Base-by-base conservation (phyloP, 2,113 vertebrate species). In the Hystrix brachyura region DNA sequence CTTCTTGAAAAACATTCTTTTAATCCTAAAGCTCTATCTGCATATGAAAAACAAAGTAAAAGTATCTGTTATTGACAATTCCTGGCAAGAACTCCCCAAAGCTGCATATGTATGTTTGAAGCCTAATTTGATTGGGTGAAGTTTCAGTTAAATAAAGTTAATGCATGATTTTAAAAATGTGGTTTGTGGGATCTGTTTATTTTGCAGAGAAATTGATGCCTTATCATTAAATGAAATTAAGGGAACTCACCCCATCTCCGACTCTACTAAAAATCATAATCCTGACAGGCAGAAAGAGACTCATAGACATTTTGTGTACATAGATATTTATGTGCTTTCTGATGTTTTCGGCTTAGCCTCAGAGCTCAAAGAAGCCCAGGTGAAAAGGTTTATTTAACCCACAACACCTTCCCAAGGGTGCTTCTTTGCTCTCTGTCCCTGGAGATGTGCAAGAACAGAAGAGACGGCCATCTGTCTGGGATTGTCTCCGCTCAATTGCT, bases 21-120 rank as follows among this genome's bases (percentile, higher is more conserved):
- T 65, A 53, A 78, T 15, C 34, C 32, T 60, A 38, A 48, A 91
- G 11, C 59, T 87, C 46, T 12, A 0, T 51, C 29, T 91, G 27
- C 46, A 15, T 23, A 11, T 81, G n/a, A 69, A 74, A 43, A 74
- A 15, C 32, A 69, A 79, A 3, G 60, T 13, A 15, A 53, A 60
- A 21, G 38, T 64, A 1, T 32, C 12, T n/a, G 27, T n/a, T 21
- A 25, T 5, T 53, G 62, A 29, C 65, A 12, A 2, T 7, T 29
- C 60, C 27, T 10, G 29, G 71, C 14, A 32, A 29, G 11, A 17
- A 34, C 12, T 19, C 25, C 7, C 15, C 7, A 25, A 46, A n/a
- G 38, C 51, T 10, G 6, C 7, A 0, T 7, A 1, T 1, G 3
- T 13, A 1, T 19, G 1, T 7, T 12, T 1, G 19, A 21, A 48